These are phyloP conservation scores for Seriola quinqueradiata DNA, from an alignment of 2,113 vertebrate species.

Conservation along the genomic window DNA sequence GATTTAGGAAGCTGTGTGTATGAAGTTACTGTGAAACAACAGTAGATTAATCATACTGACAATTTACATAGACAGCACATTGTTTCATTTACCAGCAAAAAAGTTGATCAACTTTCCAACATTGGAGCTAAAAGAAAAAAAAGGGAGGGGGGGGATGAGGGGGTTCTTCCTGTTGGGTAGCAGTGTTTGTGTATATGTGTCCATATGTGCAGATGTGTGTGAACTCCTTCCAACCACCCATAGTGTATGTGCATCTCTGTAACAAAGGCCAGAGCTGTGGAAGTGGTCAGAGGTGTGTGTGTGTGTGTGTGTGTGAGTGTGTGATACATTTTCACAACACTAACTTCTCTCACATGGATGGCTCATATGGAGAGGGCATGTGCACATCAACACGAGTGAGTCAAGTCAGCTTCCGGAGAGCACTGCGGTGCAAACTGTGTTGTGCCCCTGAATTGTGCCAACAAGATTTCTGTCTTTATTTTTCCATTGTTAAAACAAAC, in stretches of 20 bases:
- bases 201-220: conserved; percentile 54
- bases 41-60: conserved; percentile 61
- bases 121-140: conserved; percentile 1
- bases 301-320: no score
- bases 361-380: conserved; percentile 35
- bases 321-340: conserved; percentile 31
- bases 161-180: conserved; percentile 32
- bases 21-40: conserved; percentile 55
- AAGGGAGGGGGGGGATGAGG: not conserved
- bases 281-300: conserved; percentile 29
- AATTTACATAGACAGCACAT: conserved; percentile 46
- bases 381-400: conserved; percentile 40
- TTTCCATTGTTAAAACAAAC: conserved; percentile 56
- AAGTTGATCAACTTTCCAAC: conserved; percentile 60
- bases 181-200: conserved; percentile 56
- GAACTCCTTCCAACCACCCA: conserved; percentile 48
- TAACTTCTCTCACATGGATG: conserved; percentile 1
- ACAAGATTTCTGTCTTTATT: conserved; percentile 29
- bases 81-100: conserved; percentile 38
- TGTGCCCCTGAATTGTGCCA: conserved; percentile 51
- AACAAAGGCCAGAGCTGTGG: conserved; percentile 63
- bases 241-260: conserved; percentile 49
- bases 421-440: not conserved
- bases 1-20: conserved; percentile 12
- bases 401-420: conserved; percentile 50